phyloP scores from a whole-genome alignment of 2,113 vertebrate species.

The Syngnathus floridae region DNA sequence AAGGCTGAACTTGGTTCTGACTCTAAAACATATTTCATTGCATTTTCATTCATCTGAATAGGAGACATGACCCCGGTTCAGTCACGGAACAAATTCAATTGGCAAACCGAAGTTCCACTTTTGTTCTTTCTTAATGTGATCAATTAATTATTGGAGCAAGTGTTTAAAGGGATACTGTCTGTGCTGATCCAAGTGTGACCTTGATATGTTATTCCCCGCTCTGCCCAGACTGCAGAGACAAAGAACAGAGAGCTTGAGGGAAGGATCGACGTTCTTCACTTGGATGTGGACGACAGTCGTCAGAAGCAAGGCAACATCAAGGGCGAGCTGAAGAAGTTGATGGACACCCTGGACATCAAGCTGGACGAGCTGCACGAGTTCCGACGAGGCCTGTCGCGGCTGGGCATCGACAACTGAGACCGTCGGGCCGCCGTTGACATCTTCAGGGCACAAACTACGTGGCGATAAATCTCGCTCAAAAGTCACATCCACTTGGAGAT shows the following conservation, averaged over 20 bases:
- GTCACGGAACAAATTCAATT: no score
- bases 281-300: constrained; percentile 79
- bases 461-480: constrained; percentile 57
- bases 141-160: no score
- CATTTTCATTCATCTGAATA: neutral
- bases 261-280: constrained; percentile 74
- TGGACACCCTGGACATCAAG: constrained; percentile 90
- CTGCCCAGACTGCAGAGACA: constrained; percentile 77
- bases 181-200: neutral
- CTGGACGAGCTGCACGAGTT: constrained; percentile 95
- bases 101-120: no score
- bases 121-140: no score
- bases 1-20: no score
- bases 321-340: constrained; percentile 87
- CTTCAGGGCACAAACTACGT: constrained; percentile 44
- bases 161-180: neutral
- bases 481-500: constrained; percentile 50
- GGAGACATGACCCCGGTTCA: neutral
- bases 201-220: neutral
- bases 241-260: constrained; percentile 84
- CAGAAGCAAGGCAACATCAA: constrained; percentile 86
- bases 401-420: constrained; percentile 83
- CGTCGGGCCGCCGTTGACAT: constrained; percentile 36
- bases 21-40: no score
- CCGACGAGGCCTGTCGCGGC: constrained; percentile 86